These are phyloP conservation scores for Aphidius ervi DNA, from an alignment of 1,140 invertebrate genomes.

Conservation along the genomic window DNA sequence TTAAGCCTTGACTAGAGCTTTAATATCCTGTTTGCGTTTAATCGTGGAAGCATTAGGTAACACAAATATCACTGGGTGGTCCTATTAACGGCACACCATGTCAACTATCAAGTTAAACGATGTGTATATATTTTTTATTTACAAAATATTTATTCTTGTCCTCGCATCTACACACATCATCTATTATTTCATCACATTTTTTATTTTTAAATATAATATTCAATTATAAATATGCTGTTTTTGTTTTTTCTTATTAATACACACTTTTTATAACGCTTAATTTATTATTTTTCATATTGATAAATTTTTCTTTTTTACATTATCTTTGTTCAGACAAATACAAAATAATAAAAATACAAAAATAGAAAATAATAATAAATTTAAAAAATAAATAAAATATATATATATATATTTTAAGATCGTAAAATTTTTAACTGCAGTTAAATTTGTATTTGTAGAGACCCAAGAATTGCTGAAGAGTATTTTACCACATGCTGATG, in stretches of 20 bases:
- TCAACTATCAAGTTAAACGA: slow-evolving; percentile 2
- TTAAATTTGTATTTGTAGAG: slow-evolving; percentile 43
- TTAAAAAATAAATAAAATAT: neutral
- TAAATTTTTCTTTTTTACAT: too few relatives aligned
- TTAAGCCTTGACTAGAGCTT: slow-evolving; percentile 30
- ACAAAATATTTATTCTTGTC: too few relatives aligned
- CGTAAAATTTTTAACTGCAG: slow-evolving; percentile 30
- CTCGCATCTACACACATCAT: too few relatives aligned
- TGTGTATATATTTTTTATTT: too few relatives aligned
- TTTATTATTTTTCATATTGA: too few relatives aligned
- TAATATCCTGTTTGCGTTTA: slow-evolving; percentile 51
- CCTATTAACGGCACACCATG: slow-evolving; percentile 38
- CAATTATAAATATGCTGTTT: too few relatives aligned
- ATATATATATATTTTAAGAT: neutral
- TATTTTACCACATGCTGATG: too few relatives aligned
- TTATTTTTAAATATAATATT: too few relatives aligned
- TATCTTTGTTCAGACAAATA: too few relatives aligned
- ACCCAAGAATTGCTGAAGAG: neutral
- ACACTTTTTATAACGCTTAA: too few relatives aligned
- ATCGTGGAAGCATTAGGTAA: slow-evolving; percentile 43
- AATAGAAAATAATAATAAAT: neutral
- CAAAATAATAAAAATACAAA: neutral
- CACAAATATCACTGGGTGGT: slow-evolving; percentile 36
- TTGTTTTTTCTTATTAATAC: too few relatives aligned
- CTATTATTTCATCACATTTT: too few relatives aligned